Evolutionary conservation across 2,113 vertebrate species (phyloP).

Genomic region (Copsychus sechellarum): DNA sequence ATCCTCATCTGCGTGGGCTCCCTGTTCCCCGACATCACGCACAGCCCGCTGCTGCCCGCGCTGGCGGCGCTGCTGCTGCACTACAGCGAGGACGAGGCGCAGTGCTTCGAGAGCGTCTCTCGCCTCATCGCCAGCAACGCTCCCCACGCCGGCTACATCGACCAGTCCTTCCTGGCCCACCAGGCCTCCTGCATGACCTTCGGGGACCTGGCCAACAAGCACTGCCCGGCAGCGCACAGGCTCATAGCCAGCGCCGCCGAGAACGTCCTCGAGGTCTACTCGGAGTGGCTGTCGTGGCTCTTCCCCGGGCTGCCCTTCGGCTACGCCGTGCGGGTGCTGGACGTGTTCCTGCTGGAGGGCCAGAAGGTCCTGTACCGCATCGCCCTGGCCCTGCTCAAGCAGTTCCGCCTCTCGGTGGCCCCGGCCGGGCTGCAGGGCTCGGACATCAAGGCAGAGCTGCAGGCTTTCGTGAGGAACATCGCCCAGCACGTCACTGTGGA

Average conservation of each 20-base stretch:
- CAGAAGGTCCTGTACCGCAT: conserved; percentile 89
- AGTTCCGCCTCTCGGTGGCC: conserved; percentile 77
- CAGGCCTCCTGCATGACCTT: conserved; percentile 88
- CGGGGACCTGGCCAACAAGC: conserved; percentile 86
- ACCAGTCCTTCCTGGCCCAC: conserved; percentile 85
- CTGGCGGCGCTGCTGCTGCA: conserved; percentile 84
- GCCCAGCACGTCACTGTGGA: conserved; percentile 67
- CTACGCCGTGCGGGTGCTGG: conserved; percentile 82
- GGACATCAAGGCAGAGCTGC: conserved; percentile 79
- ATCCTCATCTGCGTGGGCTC: conserved; percentile 79
- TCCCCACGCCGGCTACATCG: conserved; percentile 81
- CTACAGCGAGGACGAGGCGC: conserved; percentile 84
- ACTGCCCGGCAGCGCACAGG: conserved; percentile 83
- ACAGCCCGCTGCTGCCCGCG: conserved; percentile 81
- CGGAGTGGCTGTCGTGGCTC: conserved; percentile 87
- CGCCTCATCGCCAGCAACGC: conserved; percentile 80
- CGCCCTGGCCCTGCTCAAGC: conserved; percentile 81
- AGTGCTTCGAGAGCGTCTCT: conserved; percentile 83
- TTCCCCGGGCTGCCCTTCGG: conserved; percentile 84
- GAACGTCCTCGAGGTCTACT: conserved; percentile 86
- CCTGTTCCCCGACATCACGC: conserved; percentile 82
- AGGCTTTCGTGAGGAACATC: conserved; percentile 78
- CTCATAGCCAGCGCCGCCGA: conserved; percentile 81
- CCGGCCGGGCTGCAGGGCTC: conserved; percentile 74
- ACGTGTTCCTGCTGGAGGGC: conserved; percentile 85